These are phyloP conservation scores for Passer domesticus DNA, from an alignment of 2,113 vertebrate species.

Conservation along the genomic window DNA sequence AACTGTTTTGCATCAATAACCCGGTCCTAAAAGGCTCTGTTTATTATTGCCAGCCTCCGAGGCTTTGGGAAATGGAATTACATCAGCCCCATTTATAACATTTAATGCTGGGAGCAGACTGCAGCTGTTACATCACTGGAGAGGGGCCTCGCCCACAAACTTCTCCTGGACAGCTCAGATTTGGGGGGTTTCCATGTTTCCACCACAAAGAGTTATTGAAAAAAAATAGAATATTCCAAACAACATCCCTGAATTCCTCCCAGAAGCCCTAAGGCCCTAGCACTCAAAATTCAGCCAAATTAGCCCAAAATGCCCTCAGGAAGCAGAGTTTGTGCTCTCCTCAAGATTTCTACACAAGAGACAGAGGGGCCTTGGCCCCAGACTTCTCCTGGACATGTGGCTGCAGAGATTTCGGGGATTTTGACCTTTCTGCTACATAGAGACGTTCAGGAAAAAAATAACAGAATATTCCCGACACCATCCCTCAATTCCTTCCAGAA, in stretches of 20 bases:
- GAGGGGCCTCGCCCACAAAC: not conserved
- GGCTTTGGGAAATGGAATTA: slow-evolving; percentile 62
- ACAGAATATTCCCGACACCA: not conserved
- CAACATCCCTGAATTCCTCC: too few species aligned
- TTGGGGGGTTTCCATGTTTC: not conserved
- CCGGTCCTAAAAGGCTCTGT: slow-evolving; percentile 54
- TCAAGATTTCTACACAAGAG: not conserved
- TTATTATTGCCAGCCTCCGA: slow-evolving; percentile 43
- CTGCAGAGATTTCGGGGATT: not conserved
- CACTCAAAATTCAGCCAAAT: not conserved
- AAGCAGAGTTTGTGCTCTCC: not conserved
- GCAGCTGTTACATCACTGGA: not conserved
- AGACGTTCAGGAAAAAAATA: not conserved
- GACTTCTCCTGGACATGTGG: not conserved
- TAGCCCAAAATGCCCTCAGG: not conserved
- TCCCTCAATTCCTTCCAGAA: not conserved
- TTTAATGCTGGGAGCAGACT: not conserved
- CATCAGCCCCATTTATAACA: slow-evolving; percentile 39
- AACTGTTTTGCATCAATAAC: slow-evolving; percentile 73
- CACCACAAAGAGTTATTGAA: not conserved
- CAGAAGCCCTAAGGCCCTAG: not conserved
- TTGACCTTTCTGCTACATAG: too few species aligned
- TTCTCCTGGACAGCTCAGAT: not conserved
- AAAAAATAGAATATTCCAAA: not conserved
- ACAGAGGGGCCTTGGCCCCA: not conserved